Base-by-base conservation (phyloP, 2,888 invertebrate genomes). In the Scelioninae gen. 2 region DNA sequence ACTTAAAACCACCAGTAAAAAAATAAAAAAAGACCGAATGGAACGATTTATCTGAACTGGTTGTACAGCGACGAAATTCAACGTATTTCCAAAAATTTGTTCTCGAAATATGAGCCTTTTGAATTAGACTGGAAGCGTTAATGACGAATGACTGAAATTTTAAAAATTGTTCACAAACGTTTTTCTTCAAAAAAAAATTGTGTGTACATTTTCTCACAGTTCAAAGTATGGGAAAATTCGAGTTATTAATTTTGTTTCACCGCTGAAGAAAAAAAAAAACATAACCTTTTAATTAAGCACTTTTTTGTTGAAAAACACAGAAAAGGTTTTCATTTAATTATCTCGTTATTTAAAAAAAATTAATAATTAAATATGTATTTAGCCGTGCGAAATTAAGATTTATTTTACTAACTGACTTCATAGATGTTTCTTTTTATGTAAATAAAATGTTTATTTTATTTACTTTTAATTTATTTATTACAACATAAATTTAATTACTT, bases 1-100 rank as follows among this genome's bases (percentile, higher is more conserved):
- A n/a, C n/a, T n/a, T n/a, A n/a, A n/a, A n/a, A n/a, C n/a, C n/a
- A n/a, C n/a, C n/a, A n/a, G n/a, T n/a, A n/a, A n/a, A n/a, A n/a
- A n/a, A n/a, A n/a, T n/a, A n/a, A n/a, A n/a, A n/a, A n/a, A n/a
- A n/a, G n/a, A n/a, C n/a, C n/a, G n/a, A n/a, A n/a, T n/a, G n/a
- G n/a, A n/a, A n/a, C n/a, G n/a, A n/a, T n/a, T n/a, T n/a, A n/a
- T n/a, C n/a, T n/a, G n/a, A n/a, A n/a, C n/a, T n/a, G n/a, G n/a
- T n/a, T n/a, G n/a, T n/a, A n/a, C n/a, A n/a, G n/a, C n/a, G n/a
- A n/a, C n/a, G n/a, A n/a, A n/a, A n/a, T n/a, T n/a, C n/a, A n/a
- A n/a, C n/a, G n/a, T n/a, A n/a, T n/a, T n/a, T n/a, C n/a, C n/a
- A 28, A 15, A 58, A 58, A 60, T 60, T 60, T 60, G 60, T 60